These are phyloP conservation scores for Murina feae DNA, from an alignment of 2,113 vertebrate species.

Conservation along the genomic window DNA sequence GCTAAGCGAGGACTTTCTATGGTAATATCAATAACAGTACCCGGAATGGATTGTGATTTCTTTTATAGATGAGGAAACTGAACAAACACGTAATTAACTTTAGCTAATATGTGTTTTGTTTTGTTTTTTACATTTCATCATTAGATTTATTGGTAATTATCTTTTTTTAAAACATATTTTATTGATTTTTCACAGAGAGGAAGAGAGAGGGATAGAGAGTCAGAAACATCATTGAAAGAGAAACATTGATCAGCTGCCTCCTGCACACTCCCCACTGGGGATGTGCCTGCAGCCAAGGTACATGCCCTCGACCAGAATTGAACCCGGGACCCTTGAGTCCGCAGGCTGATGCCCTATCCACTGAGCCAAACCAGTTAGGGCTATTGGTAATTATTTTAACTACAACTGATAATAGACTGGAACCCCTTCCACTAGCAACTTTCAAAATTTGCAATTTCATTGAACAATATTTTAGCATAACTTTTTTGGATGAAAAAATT, in stretches of 20 bases:
- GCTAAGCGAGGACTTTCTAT: not conserved
- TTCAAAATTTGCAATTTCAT: not conserved
- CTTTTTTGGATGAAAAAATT: not conserved
- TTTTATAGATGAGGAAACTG: not conserved
- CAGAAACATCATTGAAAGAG: no score
- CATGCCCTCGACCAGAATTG: no score
- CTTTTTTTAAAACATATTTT: no score
- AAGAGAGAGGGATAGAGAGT: no score
- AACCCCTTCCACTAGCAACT: not conserved
- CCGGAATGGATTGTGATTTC: not conserved
- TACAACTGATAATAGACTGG: not conserved
- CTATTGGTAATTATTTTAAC: no score
- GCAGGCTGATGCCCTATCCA: no score
- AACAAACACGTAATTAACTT: not conserved
- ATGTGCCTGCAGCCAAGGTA: no score
- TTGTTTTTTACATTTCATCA: not conserved
- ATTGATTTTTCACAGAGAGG: no score
- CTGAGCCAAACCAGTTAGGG: no score
- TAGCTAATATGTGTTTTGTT: not conserved
- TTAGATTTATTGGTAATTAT: not conserved
- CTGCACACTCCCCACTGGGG: no score
- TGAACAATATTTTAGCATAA: not conserved
- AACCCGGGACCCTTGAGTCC: no score
- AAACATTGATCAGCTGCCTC: no score
- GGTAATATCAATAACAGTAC: not conserved